Conservation (phyloP, 2,797 vertebrate genomes). For the Choloepus didactylus region DNA sequence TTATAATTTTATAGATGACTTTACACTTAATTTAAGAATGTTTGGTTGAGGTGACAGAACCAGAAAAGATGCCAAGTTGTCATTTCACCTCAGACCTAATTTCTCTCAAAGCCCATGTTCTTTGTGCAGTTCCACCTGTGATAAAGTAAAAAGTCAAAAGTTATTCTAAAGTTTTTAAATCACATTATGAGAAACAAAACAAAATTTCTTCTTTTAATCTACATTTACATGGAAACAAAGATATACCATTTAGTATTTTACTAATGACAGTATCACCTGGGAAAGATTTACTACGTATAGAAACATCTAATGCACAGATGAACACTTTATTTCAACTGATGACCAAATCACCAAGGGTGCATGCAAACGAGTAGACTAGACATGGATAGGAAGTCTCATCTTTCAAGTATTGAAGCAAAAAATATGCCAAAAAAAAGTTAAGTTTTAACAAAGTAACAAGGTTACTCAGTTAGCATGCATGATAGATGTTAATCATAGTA, state of each 20-base stretch:
- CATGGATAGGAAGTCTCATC: conserved; percentile 54
- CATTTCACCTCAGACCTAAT: background rate
- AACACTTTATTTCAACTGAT: conserved; percentile 49
- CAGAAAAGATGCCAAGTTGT: background rate
- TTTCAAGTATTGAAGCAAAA: conserved; percentile 67
- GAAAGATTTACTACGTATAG: conserved; percentile 58
- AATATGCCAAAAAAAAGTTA: conserved; percentile 39
- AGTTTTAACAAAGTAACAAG: background rate
- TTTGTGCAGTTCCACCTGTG: background rate
- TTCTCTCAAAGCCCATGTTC: background rate
- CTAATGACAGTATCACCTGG: background rate
- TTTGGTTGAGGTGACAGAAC: background rate
- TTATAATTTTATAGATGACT: conserved; percentile 31
- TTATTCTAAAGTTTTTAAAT: conserved; percentile 29
- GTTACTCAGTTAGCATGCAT: background rate
- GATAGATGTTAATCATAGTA: background rate
- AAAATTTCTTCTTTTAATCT: background rate
- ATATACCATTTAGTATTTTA: background rate
- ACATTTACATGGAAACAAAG: conserved; percentile 15
- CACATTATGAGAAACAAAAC: background rate
- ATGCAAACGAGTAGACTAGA: background rate
- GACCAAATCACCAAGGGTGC: conserved; percentile 45
- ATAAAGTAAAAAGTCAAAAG: background rate
- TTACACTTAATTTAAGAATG: conserved; percentile 24
- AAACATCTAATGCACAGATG: conserved; percentile 20